Percentiles rank a stretch among this genome's conserved stretches.
These are phyloP conservation scores for Ascaphus truei DNA, from an alignment of 2,113 vertebrate species.

Conservation along the genomic window DNA sequence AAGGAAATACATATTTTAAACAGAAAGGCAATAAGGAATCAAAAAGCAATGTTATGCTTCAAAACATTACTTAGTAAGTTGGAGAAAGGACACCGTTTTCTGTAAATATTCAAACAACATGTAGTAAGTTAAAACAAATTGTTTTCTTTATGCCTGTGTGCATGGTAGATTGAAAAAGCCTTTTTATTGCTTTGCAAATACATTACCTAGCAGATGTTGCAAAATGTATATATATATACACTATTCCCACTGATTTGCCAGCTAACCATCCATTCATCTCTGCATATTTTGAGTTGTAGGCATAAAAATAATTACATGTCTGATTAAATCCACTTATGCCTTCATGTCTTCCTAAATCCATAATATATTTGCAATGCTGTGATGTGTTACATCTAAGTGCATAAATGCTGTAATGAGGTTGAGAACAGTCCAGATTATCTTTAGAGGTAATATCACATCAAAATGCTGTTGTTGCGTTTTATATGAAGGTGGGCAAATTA, in stretches of 20 bases:
- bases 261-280: conserved; percentile 66
- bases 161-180: conserved; percentile 43
- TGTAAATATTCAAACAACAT: not conserved
- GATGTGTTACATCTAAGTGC: conserved; percentile 37
- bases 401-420: conserved; percentile 47
- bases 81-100: not conserved
- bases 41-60: not conserved
- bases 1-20: not conserved
- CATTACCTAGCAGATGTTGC: conserved; percentile 60
- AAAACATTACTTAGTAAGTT: not conserved
- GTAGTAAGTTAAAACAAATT: not conserved
- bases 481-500: conserved; percentile 30
- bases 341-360: conserved; percentile 56
- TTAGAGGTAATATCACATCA: conserved; percentile 39
- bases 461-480: not conserved
- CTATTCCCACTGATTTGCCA: conserved; percentile 57
- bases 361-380: conserved; percentile 53
- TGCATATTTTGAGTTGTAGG: conserved; percentile 51
- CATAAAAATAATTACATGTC: conserved; percentile 63
- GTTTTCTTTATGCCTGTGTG: conserved; percentile 32
- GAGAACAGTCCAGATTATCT: conserved; percentile 38
- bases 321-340: conserved; percentile 63
- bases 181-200: conserved; percentile 54
- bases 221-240: conserved; percentile 68
- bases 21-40: not conserved